Evolutionary conservation across 2,113 vertebrate species (phyloP).

Genomic region (Irena cyanogastra): DNA sequence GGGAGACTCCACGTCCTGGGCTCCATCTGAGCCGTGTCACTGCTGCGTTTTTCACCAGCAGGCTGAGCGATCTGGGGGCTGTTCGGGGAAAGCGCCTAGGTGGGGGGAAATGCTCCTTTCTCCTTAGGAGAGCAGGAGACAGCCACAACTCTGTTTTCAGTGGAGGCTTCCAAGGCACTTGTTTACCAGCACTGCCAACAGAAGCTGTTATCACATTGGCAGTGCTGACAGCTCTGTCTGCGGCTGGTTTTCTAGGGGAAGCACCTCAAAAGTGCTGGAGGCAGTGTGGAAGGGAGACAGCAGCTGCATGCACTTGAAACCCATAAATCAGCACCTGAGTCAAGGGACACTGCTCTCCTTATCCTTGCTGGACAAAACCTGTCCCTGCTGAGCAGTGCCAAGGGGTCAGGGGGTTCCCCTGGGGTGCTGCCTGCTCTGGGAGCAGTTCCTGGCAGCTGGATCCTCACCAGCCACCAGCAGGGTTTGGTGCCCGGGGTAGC

Average conservation of each 20-base stretch:
- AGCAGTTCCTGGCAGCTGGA: neutral
- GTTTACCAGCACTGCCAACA: slow-evolving; percentile 26
- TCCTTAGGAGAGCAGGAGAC: neutral
- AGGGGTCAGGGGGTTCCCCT: too few species aligned
- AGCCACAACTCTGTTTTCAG: slow-evolving; percentile 49
- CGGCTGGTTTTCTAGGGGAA: neutral
- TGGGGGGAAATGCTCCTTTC: neutral
- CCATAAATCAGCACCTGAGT: neutral
- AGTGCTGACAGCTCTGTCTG: slow-evolving; percentile 41
- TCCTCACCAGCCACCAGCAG: neutral
- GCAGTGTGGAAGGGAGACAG: neutral
- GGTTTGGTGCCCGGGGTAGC: too few species aligned
- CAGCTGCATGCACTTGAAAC: neutral
- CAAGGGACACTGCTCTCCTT: neutral
- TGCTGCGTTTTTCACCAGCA: neutral
- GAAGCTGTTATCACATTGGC: neutral
- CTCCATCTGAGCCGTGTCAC: neutral
- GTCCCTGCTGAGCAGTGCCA: neutral
- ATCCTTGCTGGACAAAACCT: neutral
- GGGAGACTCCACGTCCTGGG: neutral
- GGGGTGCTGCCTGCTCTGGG: neutral
- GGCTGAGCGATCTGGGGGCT: neutral
- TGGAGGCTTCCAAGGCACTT: slow-evolving; percentile 27
- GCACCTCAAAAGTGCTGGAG: neutral
- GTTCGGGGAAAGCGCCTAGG: neutral